Evolutionary conservation across 2,113 vertebrate species (phyloP).

Genomic region (Neodon shergylaensis): DNA sequence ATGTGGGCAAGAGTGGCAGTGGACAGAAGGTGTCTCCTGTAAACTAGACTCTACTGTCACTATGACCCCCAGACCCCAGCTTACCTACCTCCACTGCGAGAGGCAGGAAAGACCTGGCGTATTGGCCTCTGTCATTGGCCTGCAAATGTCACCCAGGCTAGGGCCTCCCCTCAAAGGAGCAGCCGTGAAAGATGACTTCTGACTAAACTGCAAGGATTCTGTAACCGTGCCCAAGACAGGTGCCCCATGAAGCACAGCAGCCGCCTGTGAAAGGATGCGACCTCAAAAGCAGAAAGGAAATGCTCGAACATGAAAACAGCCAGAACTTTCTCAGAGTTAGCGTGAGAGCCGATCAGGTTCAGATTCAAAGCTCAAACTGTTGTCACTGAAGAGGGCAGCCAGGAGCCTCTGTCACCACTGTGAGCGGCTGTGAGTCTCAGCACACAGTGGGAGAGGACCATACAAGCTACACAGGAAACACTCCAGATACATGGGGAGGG

Average conservation of each 20-base stretch:
- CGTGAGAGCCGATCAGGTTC: too few species aligned
- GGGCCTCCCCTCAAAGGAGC: not conserved
- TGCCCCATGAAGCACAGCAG: too few species aligned
- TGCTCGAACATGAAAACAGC: rapidly evolving
- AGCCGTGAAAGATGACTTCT: not conserved
- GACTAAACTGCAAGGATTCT: not conserved
- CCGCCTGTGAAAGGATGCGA: rapidly evolving
- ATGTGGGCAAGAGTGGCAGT: not conserved
- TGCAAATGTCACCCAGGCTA: not conserved
- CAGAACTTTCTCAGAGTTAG: not conserved
- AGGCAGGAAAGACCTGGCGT: not conserved
- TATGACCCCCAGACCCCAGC: not conserved
- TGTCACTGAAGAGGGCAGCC: not conserved
- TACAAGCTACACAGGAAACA: not conserved
- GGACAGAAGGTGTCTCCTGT: not conserved
- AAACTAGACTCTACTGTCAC: not conserved
- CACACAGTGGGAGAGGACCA: not conserved
- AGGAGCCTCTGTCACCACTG: not conserved
- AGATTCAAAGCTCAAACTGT: rapidly evolving
- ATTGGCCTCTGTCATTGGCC: not conserved
- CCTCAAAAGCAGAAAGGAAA: not conserved
- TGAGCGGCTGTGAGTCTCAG: not conserved
- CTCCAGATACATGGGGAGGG: too few species aligned
- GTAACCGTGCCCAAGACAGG: not conserved
- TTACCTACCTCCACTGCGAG: not conserved